Evolutionary conservation across 2,113 vertebrate genomes (phyloP), one percentile per base, ranked within the genome.

Genomic region (Tyrannus savana): DNA sequence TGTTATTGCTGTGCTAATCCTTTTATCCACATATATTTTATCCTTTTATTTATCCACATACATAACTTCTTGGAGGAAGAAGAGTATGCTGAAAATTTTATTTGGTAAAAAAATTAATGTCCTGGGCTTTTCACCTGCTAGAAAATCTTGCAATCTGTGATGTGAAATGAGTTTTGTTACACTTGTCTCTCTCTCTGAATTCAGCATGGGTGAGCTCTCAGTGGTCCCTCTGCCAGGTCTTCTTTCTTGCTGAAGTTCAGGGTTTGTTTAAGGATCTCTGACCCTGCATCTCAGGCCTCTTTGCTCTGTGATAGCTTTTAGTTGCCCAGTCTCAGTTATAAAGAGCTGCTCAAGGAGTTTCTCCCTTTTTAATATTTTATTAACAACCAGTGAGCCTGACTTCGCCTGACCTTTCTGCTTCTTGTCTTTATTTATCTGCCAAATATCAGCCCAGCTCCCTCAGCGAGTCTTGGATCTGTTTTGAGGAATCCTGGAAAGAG

Each of bases 311-410:
- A 63, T 53, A 52, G 25, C 16, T 52, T 75, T 64, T 56, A 60
- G 59, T 30, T 90, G n/a, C 35, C 27, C 19, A 12, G 6, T 59
- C n/a, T 89, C 62, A 77, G 52, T 85, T 47, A 19, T 33, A 74
- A 93, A 50, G 39, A 71, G 35, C 73, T 90, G 11, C 68, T 93
- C 30, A 55, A 47, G 44, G 0, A 1, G 27, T 71, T 81, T 92
- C 50, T 95, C 31, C 33, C 24, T 84, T 84, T 90, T 90, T 63
- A 87, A 86, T 96, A n/a, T 85, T 88, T 92, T 84, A 86, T 94
- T 85, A 93, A 77, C 75, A 63, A 42, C 46, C 47, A 74, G 30
- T 1, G 27, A 86, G 33, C 30, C 39, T 71, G 90, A 67, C 56
- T 95, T 78, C 18, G 2, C 22, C 47, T 87, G 86, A 89, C 76